These are phyloP conservation scores for Theretra japonica DNA, from an alignment of 2,888 invertebrate genomes.

Conservation along the genomic window DNA sequence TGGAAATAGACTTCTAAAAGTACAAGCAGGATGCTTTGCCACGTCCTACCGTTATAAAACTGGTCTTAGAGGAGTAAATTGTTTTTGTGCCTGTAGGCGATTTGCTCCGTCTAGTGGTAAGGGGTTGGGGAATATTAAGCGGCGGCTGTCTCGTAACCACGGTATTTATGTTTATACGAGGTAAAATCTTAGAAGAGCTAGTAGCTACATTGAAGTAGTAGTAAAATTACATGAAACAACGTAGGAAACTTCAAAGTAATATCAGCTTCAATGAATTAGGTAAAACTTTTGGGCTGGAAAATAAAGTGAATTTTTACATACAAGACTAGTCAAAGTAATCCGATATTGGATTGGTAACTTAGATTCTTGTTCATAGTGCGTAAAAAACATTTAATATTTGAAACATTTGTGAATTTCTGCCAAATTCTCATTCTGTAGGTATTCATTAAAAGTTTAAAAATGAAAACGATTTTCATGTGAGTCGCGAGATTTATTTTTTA, in stretches of 20 bases:
- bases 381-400: neutral
- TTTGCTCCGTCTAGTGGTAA: constrained; percentile 55
- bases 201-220: neutral
- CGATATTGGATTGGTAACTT: no score
- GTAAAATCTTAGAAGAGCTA: constrained; percentile 11
- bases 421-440: neutral
- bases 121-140: constrained; percentile 51
- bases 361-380: neutral
- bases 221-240: neutral
- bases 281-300: neutral
- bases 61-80: constrained; percentile 75
- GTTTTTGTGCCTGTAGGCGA: constrained; percentile 78
- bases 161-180: constrained; percentile 29
- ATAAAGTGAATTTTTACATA: no score
- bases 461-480: neutral
- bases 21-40: constrained; percentile 61
- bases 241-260: neutral
- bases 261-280: neutral
- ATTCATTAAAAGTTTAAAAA: neutral
- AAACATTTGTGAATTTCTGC: neutral
- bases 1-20: constrained; percentile 71
- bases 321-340: no score
- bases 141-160: constrained; percentile 40
- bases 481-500: neutral
- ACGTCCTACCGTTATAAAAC: constrained; percentile 61